These are phyloP conservation scores for Hassar affinis DNA, from an alignment of 2,113 vertebrate genomes.

Conservation along the genomic window DNA sequence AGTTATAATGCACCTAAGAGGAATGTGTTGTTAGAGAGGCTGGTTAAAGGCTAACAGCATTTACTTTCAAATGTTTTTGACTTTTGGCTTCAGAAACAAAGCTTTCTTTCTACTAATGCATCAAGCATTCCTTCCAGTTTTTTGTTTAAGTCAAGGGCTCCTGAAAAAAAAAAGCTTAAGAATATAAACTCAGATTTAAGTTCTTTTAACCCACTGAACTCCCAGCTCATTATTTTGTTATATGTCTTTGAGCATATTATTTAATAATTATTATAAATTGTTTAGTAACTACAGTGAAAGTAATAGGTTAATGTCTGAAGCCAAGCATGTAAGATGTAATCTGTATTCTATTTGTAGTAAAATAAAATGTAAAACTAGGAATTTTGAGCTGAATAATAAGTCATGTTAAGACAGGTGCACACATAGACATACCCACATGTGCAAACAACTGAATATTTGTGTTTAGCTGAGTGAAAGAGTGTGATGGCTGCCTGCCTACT, in stretches of 20 bases:
- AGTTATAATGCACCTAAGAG: background rate
- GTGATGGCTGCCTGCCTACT: slow-evolving; percentile 15
- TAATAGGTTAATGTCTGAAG: background rate
- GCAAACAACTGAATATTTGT: slow-evolving; percentile 45
- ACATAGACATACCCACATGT: background rate
- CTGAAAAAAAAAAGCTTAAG: background rate
- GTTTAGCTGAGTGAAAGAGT: slow-evolving; percentile 33
- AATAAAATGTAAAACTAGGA: background rate
- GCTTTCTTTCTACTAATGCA: background rate
- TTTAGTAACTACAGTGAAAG: background rate
- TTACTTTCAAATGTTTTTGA: background rate
- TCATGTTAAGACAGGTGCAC: slow-evolving; percentile 18
- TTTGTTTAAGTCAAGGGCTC: background rate
- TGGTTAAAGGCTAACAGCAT: background rate
- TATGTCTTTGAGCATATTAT: background rate
- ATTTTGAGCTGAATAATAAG: background rate
- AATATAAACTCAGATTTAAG: background rate
- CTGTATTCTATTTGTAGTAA: background rate
- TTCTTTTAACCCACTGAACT: background rate
- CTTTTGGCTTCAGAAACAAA: background rate
- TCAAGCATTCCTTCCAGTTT: background rate
- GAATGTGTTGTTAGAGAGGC: background rate
- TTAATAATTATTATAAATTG: background rate
- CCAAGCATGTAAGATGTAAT: background rate
- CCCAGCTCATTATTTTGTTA: background rate